These are phyloP conservation scores for Perizoma flavofasciatum DNA, from an alignment of 2,888 invertebrate genomes.

Conservation along the genomic window DNA sequence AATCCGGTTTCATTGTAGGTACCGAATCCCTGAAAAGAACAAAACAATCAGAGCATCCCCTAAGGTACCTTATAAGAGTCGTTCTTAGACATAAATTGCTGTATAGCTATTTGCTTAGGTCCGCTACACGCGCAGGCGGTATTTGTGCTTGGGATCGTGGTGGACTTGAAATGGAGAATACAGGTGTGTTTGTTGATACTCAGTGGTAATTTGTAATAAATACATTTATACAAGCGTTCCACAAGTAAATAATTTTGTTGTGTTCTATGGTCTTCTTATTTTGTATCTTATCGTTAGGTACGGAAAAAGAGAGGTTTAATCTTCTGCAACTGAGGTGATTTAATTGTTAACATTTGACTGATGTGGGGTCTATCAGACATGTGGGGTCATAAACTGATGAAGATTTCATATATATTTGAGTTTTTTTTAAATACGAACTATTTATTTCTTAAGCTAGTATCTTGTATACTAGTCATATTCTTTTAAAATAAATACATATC, in stretches of 20 bases:
- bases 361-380: too few relatives aligned
- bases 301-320: too few relatives aligned
- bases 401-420: too few relatives aligned
- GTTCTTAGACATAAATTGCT: conserved; percentile 29
- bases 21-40: conserved; percentile 20
- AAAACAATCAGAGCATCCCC: conserved; percentile 26
- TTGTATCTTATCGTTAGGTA: too few relatives aligned
- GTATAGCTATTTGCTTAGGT: conserved; percentile 37
- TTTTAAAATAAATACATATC: too few relatives aligned
- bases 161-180: conserved; percentile 36
- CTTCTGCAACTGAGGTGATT: too few relatives aligned
- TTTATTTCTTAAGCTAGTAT: too few relatives aligned
- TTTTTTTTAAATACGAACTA: too few relatives aligned
- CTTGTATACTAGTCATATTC: too few relatives aligned
- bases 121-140: conserved; percentile 24
- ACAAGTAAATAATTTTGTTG: neutral
- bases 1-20: conserved; percentile 7
- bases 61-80: conserved; percentile 15
- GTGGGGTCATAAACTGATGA: too few relatives aligned
- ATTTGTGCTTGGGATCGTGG: conserved; percentile 35
- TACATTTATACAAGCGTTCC: neutral
- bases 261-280: neutral
- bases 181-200: conserved; percentile 37
- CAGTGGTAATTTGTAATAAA: conserved; percentile 20
- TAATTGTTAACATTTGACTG: too few relatives aligned